phyloP scores from a whole-genome alignment of 1,140 invertebrate genomes.

The Ectropis grisescens region DNA sequence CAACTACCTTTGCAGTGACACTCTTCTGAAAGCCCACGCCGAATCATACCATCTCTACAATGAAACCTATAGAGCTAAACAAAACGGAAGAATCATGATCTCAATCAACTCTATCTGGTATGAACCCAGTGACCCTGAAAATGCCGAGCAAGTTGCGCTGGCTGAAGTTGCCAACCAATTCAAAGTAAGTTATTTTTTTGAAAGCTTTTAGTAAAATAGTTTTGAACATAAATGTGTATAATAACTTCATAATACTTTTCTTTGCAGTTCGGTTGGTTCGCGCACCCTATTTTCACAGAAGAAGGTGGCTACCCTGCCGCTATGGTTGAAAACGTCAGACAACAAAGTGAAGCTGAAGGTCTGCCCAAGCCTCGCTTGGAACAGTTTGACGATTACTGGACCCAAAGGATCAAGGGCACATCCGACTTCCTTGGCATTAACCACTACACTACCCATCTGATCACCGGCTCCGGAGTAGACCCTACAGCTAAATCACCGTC shows the following conservation, averaged over 20 bases:
- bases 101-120: constrained; percentile 68
- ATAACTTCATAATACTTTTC: no score
- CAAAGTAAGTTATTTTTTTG: constrained; percentile 47
- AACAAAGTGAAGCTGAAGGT: constrained; percentile 62
- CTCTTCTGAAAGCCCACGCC: constrained; percentile 70
- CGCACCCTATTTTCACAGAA: constrained; percentile 72
- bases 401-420: constrained; percentile 61
- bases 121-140: constrained; percentile 50
- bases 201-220: not conserved
- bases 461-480: constrained; percentile 53
- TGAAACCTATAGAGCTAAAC: constrained; percentile 56
- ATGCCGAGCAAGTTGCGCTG: constrained; percentile 47
- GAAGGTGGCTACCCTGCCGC: constrained; percentile 73
- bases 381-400: constrained; percentile 62
- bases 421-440: constrained; percentile 70
- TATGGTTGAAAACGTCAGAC: constrained; percentile 68
- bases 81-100: constrained; percentile 66
- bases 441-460: constrained; percentile 61
- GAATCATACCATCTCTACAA: constrained; percentile 71
- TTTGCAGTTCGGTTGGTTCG: constrained; percentile 72
- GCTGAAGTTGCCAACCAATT: constrained; percentile 67
- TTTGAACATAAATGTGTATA: not conserved
- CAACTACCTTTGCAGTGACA: constrained; percentile 72
- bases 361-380: constrained; percentile 57
- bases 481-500: constrained; percentile 55